These are phyloP conservation scores for Leptatherina wallacei DNA, from an alignment of 2,797 vertebrate genomes.

Conservation along the genomic window DNA sequence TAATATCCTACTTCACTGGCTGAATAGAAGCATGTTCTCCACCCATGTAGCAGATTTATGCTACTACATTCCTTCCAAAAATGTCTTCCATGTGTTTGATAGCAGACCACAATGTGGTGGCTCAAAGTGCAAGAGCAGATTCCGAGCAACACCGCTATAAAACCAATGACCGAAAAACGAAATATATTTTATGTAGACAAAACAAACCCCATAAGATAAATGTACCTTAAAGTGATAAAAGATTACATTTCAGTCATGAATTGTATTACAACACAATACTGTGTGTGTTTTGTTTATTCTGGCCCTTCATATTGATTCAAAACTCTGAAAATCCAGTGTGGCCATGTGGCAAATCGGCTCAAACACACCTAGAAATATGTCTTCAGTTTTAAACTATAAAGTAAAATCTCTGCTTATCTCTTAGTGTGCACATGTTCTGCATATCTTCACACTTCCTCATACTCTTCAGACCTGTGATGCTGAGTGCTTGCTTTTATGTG, in stretches of 20 bases:
- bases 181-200: background rate
- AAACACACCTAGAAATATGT: background rate
- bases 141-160: background rate
- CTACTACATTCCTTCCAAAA: background rate
- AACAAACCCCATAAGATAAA: background rate
- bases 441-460: background rate
- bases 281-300: background rate
- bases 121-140: background rate
- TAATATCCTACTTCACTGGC: background rate
- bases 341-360: background rate
- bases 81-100: background rate
- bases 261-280: background rate
- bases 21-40: background rate
- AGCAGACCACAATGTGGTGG: background rate
- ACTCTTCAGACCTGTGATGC: background rate
- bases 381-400: background rate
- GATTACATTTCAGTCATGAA: background rate
- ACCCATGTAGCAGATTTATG: background rate
- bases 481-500: conserved; percentile 13
- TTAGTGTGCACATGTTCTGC: accelerated
- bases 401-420: background rate
- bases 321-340: background rate
- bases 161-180: background rate
- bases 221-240: background rate
- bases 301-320: background rate